Base-by-base conservation (phyloP, 2,888 invertebrate genomes). In the Creontiades dilutus region DNA sequence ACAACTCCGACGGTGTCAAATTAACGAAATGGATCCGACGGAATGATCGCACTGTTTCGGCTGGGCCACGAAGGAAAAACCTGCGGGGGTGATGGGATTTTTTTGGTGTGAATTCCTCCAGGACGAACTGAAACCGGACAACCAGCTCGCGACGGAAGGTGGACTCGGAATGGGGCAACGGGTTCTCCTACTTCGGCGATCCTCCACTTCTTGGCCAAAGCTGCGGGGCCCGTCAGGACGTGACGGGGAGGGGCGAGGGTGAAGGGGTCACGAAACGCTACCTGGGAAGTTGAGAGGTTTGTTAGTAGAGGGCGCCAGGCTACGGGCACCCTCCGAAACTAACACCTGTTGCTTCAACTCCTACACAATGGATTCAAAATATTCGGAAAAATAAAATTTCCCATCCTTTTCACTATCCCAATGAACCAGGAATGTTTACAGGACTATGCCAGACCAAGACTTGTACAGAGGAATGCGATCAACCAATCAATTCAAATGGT, bases 111-210 rank as follows among this genome's bases (percentile, higher is more conserved):
- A 23, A 68, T 68, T 68, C 27, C 68, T 68, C 27, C 68, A 68
- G 68, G 68, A 9, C 23, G 57, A 76, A 76, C 78, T 46, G 78
- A 78, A 5, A 16, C 23, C 23, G 23, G 46, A 78, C 78, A 46
- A 78, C 37, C 78, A 11, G 16, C 47, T 19, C 52, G 82, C 52
- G 47, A 14, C 11, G 52, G 55, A 80, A 9, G 82, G 48, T 48
- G 81, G 16, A 82, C 82, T 82, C 82, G 82, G 82, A 82, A 82
- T 82, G 82, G 48, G 27, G 14, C 23, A 27, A 82, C 82, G 82
- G 82, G 82, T 82, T 82, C 82, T 82, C 82, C 82, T 82, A 52
- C 82, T 82, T 82, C 82, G 19, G 16, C 16, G 46, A 52, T 52
- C 82, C 47, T 48, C 82, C 82, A 82, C 82, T 82, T 82, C 82